phyloP scores from a whole-genome alignment of 2,113 vertebrate genomes.

The Microtus ochrogaster region DNA sequence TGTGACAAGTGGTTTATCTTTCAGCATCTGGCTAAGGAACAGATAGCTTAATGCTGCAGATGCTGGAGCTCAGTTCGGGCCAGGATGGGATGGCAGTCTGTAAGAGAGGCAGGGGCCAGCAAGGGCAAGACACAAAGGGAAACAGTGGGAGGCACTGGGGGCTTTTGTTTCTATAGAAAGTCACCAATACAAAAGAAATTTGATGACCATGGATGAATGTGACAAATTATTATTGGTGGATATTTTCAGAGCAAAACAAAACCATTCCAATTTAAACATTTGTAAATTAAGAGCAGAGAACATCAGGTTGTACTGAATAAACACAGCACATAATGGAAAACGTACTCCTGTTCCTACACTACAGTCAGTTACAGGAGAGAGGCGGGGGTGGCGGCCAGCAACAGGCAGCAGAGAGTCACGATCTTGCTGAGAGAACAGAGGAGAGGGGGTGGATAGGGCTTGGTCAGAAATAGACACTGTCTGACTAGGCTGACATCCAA shows the following conservation, averaged over 20 bases:
- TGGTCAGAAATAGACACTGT: background rate
- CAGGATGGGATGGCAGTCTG: background rate
- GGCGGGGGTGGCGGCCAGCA: background rate
- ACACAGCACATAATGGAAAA: slow-evolving; percentile 60
- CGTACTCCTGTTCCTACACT: slow-evolving; percentile 50
- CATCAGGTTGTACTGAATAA: slow-evolving; percentile 61
- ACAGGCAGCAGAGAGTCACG: slow-evolving; percentile 21
- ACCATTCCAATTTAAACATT: slow-evolving; percentile 56
- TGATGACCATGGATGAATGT: background rate
- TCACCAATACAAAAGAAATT: slow-evolving; percentile 24
- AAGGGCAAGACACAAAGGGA: background rate
- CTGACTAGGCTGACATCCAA: background rate
- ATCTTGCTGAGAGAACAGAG: slow-evolving; percentile 8
- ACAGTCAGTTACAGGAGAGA: slow-evolving; percentile 40
- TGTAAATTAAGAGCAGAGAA: slow-evolving; percentile 64
- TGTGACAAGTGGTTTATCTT: background rate
- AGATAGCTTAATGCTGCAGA: background rate
- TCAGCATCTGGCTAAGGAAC: background rate
- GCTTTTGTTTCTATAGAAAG: slow-evolving; percentile 31
- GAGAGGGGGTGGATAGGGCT: background rate
- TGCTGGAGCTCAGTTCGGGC: background rate
- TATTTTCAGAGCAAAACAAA: slow-evolving; percentile 60
- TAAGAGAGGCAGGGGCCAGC: background rate
- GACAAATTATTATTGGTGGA: slow-evolving; percentile 6
- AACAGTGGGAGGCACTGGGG: background rate